These are phyloP conservation scores for Erpornis zantholeuca DNA, from an alignment of 2,113 vertebrate genomes.

Conservation along the genomic window DNA sequence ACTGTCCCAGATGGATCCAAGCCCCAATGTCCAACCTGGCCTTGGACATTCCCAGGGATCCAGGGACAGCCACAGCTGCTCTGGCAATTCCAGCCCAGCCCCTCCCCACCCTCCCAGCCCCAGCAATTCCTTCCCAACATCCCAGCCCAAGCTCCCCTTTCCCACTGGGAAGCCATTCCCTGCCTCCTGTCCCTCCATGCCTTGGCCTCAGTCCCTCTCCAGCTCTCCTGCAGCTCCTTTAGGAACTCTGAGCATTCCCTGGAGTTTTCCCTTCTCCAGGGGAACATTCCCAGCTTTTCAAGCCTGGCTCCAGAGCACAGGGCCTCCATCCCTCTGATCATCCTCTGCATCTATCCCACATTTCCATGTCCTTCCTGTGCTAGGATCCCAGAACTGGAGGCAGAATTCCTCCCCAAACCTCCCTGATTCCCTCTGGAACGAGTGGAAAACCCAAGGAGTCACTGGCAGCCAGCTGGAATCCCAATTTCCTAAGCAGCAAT, in stretches of 20 bases:
- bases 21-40: background rate
- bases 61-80: background rate
- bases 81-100: background rate
- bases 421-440: background rate
- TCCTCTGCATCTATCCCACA: background rate
- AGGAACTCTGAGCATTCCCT: accelerated
- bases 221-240: background rate
- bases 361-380: background rate
- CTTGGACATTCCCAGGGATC: background rate
- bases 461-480: accelerated
- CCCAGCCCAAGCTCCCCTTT: background rate
- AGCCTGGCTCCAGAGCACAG: background rate
- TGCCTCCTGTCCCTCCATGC: accelerated
- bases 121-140: background rate
- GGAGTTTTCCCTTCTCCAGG: background rate
- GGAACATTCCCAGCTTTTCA: background rate
- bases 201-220: background rate
- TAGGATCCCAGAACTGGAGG: accelerated
- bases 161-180: background rate
- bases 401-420: background rate
- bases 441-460: too few species aligned
- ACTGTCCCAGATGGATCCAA: background rate
- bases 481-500: background rate
- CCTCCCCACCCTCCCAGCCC: background rate
- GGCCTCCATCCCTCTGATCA: too few species aligned